A percentile compares a stretch with the other conserved stretches of the same genome.
phyloP scores from a whole-genome alignment of 2,797 vertebrate genomes.

The Galagoides demidoff region DNA sequence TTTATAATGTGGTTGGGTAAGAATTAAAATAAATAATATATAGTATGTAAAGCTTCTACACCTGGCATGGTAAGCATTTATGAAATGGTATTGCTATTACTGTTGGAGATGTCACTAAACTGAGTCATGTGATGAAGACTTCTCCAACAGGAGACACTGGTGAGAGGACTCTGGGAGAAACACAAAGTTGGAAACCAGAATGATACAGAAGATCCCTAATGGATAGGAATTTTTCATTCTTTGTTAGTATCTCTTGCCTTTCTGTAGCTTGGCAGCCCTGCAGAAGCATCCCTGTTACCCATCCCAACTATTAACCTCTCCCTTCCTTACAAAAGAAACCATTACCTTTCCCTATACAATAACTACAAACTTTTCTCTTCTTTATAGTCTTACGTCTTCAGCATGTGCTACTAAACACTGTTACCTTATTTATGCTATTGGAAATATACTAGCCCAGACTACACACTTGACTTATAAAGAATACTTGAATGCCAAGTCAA shows the following conservation, averaged over 20 bases:
- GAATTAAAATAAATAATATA: neutral
- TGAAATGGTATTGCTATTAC: conserved; percentile 5
- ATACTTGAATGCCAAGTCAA: neutral
- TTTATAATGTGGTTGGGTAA: neutral
- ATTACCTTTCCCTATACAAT: neutral
- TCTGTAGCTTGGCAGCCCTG: neutral
- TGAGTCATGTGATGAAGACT: neutral
- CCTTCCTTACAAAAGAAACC: neutral
- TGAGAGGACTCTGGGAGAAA: neutral
- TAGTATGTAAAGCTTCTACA: neutral
- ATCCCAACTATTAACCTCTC: neutral
- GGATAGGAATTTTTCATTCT: neutral
- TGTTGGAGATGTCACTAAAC: neutral
- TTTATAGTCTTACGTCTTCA: neutral
- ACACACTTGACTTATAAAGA: neutral
- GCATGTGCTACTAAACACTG: neutral
- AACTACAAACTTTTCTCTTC: neutral
- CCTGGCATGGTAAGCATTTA: neutral
- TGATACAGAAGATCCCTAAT: neutral
- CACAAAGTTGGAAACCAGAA: neutral
- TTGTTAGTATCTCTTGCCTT: neutral
- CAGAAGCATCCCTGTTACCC: neutral
- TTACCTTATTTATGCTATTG: neutral
- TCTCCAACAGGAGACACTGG: neutral
- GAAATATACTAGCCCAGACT: neutral